Evolutionary conservation across 2,888 invertebrate genomes (phyloP).

Genomic region (Cheilosia soror): DNA sequence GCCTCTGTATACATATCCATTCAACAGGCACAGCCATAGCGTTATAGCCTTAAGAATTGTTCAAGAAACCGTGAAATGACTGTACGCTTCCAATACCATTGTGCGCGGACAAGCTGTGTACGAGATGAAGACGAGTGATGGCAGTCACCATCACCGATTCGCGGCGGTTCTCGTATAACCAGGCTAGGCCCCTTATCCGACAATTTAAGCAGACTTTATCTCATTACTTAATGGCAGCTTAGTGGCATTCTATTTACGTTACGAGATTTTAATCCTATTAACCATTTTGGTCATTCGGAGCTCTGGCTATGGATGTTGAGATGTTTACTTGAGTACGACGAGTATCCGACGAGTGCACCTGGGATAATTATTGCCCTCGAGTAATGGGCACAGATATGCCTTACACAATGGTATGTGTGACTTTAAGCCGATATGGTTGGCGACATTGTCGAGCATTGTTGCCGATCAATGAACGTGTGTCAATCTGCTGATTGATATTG

Average conservation of each 20-base stretch:
- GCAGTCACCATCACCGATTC: constrained; percentile 56
- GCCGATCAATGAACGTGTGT: neutral
- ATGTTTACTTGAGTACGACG: constrained; percentile 4
- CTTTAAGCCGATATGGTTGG: constrained; percentile 35
- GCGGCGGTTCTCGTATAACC: constrained; percentile 41
- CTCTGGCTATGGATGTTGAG: constrained; percentile 25
- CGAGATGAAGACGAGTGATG: constrained; percentile 36
- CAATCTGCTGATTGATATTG: constrained; percentile 21
- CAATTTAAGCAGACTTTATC: constrained; percentile 72
- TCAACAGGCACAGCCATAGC: constrained; percentile 12
- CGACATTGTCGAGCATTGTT: neutral
- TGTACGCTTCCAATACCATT: constrained; percentile 57
- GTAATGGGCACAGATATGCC: constrained; percentile 29
- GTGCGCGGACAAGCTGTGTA: constrained; percentile 3
- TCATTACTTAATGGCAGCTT: constrained; percentile 75
- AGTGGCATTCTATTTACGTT: constrained; percentile 74
- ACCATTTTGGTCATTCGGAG: constrained; percentile 67
- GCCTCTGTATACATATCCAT: constrained; percentile 23
- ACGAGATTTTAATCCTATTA: constrained; percentile 74
- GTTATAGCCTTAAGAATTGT: constrained; percentile 64
- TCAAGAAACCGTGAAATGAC: constrained; percentile 67
- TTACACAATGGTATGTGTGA: constrained; percentile 11
- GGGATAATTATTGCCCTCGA: constrained; percentile 56
- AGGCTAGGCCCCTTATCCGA: constrained; percentile 24
- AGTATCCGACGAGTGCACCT: constrained; percentile 26